These are phyloP conservation scores for Remorina albescens DNA, from an alignment of 2,797 vertebrate species.

Conservation along the genomic window DNA sequence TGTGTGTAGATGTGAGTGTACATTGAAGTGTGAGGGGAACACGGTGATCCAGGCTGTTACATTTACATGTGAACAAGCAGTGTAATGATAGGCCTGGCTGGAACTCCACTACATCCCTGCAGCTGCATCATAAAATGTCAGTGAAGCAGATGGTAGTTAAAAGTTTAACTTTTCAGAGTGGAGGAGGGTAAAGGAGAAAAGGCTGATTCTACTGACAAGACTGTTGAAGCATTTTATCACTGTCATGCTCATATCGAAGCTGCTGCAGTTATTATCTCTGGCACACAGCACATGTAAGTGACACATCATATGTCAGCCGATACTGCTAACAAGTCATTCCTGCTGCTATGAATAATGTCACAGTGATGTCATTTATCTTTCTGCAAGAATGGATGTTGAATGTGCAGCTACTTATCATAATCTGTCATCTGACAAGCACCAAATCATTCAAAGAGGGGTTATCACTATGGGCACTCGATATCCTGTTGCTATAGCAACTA, in stretches of 20 bases:
- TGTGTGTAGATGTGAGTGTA: not conserved
- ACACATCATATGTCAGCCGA: not conserved
- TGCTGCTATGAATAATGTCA: not conserved
- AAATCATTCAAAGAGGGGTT: not conserved
- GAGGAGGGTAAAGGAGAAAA: not conserved
- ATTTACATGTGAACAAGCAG: constrained; percentile 32
- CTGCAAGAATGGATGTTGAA: not conserved
- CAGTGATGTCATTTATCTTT: constrained; percentile 1
- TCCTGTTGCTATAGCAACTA: constrained; percentile 54
- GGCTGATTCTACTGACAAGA: not conserved
- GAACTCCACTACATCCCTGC: not conserved
- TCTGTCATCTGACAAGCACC: not conserved
- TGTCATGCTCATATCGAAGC: not conserved
- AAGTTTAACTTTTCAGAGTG: not conserved
- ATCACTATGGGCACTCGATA: constrained; percentile 5
- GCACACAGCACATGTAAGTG: not conserved
- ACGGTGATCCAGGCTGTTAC: constrained; percentile 21
- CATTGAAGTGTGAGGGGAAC: constrained; percentile 19
- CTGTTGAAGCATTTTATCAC: not conserved
- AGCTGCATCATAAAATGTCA: constrained; percentile 14
- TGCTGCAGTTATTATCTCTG: no score
- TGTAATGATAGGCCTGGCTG: constrained; percentile 1
- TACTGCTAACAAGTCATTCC: not conserved
- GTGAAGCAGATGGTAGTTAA: not conserved
- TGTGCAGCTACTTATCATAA: not conserved